Evolutionary conservation across 92 coral and sea anemone genomes (phyloP), one percentile per base, ranked within the genome.

Genomic region (Bergia sp.): DNA sequence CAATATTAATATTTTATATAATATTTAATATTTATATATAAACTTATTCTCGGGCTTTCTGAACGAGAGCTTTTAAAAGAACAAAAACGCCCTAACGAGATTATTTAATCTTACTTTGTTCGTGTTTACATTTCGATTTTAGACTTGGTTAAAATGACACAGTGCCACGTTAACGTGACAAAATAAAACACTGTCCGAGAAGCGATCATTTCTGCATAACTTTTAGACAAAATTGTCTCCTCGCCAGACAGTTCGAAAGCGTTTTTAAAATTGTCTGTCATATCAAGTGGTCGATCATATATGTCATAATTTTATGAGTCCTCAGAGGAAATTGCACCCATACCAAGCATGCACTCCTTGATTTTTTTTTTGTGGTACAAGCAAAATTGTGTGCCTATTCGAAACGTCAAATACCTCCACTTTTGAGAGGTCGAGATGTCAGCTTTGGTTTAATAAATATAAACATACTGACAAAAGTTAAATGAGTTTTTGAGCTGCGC

Each of bases 51-150:
- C 16, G 41, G 77, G 44, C 41, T 37, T 73, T 73, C 77, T 73
- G 77, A 37, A 37, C 9, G 7, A 73, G 42, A 12, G 42, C 45
- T 10, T 18, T 39, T 38, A 2, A 73, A 37, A 37, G 5, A 29
- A 29, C 76, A 29, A 72, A 71, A 72, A 29, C 3, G 0, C 37
- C 40, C 37, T 13, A 72, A 29, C 76, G 29, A 72, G 16, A 72
- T 72, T 40, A 72, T 23, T 73, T 73, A 73, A 73, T 37, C 77
- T 37, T 1, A 6, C 77, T 4, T 29, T 37, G 77, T 41, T 23
- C 18, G 20, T 73, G 77, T 73, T 73, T 73, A 73, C 77, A 7
- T 73, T 73, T 73, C 44, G 20, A 73, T 73, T 73, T 39, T 8
- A 38, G 44, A 73, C 45, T 15, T 37, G 21, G 7, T 73, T 5